These are phyloP conservation scores for Rapana venosa DNA, from an alignment of 2,888 invertebrate species.

Conservation along the genomic window DNA sequence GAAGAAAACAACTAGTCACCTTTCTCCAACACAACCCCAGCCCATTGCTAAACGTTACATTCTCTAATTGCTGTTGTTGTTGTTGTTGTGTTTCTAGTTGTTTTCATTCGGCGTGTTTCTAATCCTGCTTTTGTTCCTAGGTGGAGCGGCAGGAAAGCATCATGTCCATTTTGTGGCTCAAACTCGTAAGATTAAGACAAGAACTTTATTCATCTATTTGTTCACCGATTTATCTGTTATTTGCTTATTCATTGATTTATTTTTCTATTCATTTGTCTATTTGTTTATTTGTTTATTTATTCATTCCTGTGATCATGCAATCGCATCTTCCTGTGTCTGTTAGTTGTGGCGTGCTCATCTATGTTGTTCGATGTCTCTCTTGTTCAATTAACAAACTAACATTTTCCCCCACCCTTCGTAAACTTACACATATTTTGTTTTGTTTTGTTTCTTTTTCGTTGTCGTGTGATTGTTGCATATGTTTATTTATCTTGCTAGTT, in stretches of 20 bases:
- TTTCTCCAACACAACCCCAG: too few species aligned
- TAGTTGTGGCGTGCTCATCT: background rate
- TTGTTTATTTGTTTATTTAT: background rate
- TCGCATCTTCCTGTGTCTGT: background rate
- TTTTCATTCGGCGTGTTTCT: too few species aligned
- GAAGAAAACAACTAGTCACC: too few species aligned
- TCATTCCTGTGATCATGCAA: background rate
- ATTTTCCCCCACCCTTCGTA: too few species aligned
- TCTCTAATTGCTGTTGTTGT: too few species aligned
- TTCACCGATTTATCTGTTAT: background rate
- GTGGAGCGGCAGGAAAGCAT: conserved; percentile 47
- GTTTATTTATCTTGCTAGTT: too few species aligned
- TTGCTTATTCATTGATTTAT: background rate
- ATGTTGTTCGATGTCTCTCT: background rate
- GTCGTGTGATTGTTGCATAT: too few species aligned
- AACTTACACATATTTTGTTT: too few species aligned
- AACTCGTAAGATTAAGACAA: conserved; percentile 41
- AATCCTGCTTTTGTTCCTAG: background rate
- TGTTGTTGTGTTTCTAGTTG: too few species aligned
- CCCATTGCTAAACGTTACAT: too few species aligned
- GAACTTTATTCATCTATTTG: background rate
- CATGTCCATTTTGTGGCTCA: conserved; percentile 44
- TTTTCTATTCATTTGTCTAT: background rate
- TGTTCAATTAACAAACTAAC: too few species aligned
- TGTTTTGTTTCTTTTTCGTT: too few species aligned